Percentiles rank a stretch among this genome's conserved stretches.
Evolutionary conservation across 2,113 vertebrate genomes (phyloP).

Genomic region (Camelus bactrianus): DNA sequence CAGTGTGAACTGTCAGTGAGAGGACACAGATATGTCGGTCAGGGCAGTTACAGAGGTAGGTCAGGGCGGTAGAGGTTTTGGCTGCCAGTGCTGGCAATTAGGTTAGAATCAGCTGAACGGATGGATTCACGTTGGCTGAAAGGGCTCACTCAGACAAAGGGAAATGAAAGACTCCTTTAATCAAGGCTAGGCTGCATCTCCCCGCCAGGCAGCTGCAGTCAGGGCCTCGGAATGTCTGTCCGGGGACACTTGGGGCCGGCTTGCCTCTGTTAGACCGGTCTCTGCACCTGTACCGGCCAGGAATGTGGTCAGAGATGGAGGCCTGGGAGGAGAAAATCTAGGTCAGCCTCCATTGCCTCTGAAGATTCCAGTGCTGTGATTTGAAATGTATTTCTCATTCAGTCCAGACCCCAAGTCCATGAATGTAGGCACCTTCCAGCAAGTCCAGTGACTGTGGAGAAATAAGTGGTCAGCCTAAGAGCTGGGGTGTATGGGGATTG

Average conservation of each 20-base stretch:
- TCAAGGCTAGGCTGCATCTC: slow-evolving; percentile 18
- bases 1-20: neutral
- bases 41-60: slow-evolving; percentile 57
- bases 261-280: neutral
- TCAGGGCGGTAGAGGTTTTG: slow-evolving; percentile 48
- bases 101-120: slow-evolving; percentile 53
- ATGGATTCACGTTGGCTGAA: slow-evolving; percentile 54
- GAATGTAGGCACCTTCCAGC: neutral
- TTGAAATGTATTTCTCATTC: neutral
- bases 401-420: neutral
- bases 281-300: slow-evolving; percentile 19
- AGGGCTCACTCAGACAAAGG: neutral
- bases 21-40: slow-evolving; percentile 45
- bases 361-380: neutral
- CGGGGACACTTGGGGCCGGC: neutral
- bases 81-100: neutral
- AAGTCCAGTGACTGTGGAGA: neutral
- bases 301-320: neutral
- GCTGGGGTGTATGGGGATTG: neutral
- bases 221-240: slow-evolving; percentile 69
- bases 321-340: neutral
- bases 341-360: neutral
- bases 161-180: slow-evolving; percentile 67
- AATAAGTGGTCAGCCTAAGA: neutral
- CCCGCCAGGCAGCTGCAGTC: slow-evolving; percentile 43